A percentile compares a stretch with the other conserved stretches of the same genome.
Conservation (phyloP, 2,113 vertebrate species). For the Laticauda colubrina region DNA sequence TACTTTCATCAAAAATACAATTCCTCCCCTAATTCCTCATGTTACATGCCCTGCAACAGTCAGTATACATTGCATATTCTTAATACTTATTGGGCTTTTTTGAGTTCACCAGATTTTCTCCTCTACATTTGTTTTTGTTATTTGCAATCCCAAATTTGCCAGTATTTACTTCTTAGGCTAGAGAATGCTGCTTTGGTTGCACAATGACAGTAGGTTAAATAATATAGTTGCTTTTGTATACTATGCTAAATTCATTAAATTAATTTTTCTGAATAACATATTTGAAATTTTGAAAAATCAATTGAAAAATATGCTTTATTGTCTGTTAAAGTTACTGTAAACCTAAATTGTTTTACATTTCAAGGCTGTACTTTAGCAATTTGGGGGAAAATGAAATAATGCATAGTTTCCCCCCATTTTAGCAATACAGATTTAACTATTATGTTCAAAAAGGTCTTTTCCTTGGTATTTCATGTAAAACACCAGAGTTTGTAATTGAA, state of each 20-base stretch:
- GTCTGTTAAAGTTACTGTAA: neutral
- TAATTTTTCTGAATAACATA: neutral
- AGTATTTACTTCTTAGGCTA: neutral
- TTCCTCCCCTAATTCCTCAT: neutral
- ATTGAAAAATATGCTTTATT: neutral
- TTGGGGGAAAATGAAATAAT: neutral
- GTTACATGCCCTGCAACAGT: neutral
- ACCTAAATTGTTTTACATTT: neutral
- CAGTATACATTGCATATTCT: neutral
- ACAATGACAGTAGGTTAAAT: neutral
- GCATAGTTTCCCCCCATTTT: neutral
- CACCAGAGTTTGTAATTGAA: neutral
- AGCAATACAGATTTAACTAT: neutral
- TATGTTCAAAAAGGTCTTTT: neutral
- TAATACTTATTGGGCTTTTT: neutral
- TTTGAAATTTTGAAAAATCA: neutral
- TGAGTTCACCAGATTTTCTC: neutral
- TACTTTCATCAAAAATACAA: neutral
- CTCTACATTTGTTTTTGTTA: neutral
- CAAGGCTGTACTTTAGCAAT: neutral
- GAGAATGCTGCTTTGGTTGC: neutral
- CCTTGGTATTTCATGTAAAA: neutral
- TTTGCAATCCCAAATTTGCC: neutral
- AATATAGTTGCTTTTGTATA: neutral
- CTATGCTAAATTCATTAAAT: neutral